phyloP scores from a whole-genome alignment of 2,113 vertebrate species.

The Piaya cayana region DNA sequence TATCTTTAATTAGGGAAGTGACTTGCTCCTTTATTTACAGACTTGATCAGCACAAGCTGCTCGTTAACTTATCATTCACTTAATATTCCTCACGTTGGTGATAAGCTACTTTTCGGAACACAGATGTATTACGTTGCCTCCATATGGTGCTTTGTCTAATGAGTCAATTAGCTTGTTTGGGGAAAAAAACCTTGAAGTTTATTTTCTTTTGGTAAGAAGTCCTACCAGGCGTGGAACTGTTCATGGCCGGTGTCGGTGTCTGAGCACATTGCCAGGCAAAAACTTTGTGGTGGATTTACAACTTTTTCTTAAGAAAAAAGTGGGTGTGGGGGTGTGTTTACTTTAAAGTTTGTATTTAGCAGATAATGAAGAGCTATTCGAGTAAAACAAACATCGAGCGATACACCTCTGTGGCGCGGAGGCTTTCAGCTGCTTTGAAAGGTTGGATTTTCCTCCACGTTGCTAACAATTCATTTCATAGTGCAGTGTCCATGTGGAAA shows the following conservation, averaged over 20 bases:
- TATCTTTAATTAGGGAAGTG: slow-evolving; percentile 52
- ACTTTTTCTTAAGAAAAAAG: neutral
- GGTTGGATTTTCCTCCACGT: neutral
- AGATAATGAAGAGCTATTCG: neutral
- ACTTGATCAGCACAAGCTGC: slow-evolving; percentile 47
- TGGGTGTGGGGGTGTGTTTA: neutral
- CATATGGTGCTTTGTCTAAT: slow-evolving; percentile 66
- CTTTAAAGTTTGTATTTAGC: neutral
- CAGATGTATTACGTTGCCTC: slow-evolving; percentile 56
- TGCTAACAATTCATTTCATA: neutral
- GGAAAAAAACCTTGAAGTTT: neutral
- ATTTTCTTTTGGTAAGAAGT: neutral
- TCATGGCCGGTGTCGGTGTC: neutral
- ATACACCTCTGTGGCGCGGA: neutral
- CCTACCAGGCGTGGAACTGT: neutral
- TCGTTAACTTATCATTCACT: slow-evolving; percentile 41
- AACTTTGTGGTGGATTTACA: neutral
- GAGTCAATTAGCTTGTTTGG: slow-evolving; percentile 34
- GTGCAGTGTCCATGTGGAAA: neutral
- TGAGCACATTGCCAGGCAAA: neutral
- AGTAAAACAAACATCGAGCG: neutral
- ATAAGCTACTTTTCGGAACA: slow-evolving; percentile 15
- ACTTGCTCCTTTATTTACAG: slow-evolving; percentile 56
- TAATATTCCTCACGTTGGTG: slow-evolving; percentile 28
- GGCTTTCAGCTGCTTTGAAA: neutral